Conservation (phyloP, 1,140 invertebrate species). For the Eriocheir sinensis region DNA sequence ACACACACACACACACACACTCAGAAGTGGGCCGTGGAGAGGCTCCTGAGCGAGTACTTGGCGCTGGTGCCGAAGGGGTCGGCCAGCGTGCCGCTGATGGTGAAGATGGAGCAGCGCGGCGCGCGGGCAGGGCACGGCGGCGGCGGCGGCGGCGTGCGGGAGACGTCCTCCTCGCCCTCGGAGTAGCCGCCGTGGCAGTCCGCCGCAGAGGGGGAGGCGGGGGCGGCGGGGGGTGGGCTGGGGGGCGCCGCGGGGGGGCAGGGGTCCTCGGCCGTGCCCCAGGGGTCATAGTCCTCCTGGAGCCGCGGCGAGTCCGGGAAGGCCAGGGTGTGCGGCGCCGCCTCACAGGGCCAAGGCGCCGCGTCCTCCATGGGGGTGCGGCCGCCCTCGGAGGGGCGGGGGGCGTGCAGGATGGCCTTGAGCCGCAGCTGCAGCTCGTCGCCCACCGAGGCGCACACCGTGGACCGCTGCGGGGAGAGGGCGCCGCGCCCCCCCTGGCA, state of each 20-base stretch:
- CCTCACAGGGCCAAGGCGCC: not conserved
- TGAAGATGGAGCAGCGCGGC: slow-evolving; percentile 71
- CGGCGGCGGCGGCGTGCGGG: not conserved
- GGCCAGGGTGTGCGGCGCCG: not conserved
- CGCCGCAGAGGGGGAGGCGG: not conserved
- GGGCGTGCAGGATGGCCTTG: slow-evolving; percentile 60
- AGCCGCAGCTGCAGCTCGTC: slow-evolving; percentile 68
- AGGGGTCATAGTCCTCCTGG: slow-evolving; percentile 41
- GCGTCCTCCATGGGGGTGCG: not conserved
- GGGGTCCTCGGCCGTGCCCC: slow-evolving; percentile 30
- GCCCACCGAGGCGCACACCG: slow-evolving; percentile 26
- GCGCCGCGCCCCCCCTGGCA: not conserved
- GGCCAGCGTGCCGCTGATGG: slow-evolving; percentile 67
- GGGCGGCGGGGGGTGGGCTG: not conserved
- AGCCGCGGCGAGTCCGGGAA: not conserved
- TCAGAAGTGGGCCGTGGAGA: slow-evolving; percentile 73
- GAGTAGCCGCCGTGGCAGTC: not conserved
- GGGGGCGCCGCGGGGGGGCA: not conserved
- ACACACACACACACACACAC: not conserved
- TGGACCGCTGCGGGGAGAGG: slow-evolving; percentile 31
- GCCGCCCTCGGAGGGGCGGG: not conserved
- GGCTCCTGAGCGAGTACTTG: slow-evolving; percentile 68
- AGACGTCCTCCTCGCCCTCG: slow-evolving; percentile 36
- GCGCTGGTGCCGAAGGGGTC: slow-evolving; percentile 74
- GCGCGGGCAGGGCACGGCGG: not conserved